Evolutionary conservation across 2,113 vertebrate species (phyloP).

Genomic region (Corynorhinus townsendii): DNA sequence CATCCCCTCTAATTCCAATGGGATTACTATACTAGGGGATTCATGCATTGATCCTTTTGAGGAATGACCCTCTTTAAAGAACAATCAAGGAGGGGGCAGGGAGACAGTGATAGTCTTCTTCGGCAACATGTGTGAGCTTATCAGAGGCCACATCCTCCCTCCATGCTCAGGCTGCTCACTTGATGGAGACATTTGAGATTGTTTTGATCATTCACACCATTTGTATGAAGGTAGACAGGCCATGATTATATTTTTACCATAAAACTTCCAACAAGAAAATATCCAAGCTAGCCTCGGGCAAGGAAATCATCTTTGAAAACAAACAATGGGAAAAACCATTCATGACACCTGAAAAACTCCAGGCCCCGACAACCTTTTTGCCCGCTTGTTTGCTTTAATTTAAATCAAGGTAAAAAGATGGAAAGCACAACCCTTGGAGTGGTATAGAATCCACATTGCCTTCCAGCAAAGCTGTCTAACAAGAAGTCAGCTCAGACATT

Average conservation of each 20-base stretch:
- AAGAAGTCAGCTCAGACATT: background rate
- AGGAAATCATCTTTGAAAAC: slow-evolving; percentile 7
- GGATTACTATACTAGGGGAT: background rate
- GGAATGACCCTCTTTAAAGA: background rate
- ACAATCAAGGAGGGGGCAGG: background rate
- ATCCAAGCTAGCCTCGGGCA: background rate
- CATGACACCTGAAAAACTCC: background rate
- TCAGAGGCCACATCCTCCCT: background rate
- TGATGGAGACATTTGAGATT: background rate
- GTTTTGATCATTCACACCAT: background rate
- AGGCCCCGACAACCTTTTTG: background rate
- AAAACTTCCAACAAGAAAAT: slow-evolving; percentile 34
- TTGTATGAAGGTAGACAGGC: background rate
- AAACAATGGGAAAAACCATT: background rate
- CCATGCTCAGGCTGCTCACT: background rate
- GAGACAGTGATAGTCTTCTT: background rate
- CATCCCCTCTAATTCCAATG: background rate
- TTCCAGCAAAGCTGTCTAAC: slow-evolving; percentile 30
- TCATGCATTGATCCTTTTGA: background rate
- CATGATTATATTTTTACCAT: background rate
- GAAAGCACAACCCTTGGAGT: background rate
- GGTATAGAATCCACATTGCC: background rate
- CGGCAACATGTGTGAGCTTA: background rate
- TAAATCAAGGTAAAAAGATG: background rate
- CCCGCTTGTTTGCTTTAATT: slow-evolving; percentile 3